Base-by-base conservation (phyloP, 2,888 invertebrate species). In the Hyles lineata region DNA sequence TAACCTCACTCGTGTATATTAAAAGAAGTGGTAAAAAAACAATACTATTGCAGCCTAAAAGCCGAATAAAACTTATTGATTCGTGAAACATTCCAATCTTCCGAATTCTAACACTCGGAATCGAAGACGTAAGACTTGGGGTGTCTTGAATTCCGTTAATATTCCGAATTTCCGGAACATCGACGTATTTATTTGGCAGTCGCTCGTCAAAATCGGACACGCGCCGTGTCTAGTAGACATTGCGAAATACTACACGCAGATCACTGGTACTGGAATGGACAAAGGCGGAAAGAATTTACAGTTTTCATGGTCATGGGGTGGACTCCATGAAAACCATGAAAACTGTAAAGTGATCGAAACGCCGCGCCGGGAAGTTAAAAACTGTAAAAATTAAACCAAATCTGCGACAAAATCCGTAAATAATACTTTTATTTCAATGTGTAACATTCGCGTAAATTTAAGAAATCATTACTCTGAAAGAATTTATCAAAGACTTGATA, bases 161-260 rank as follows among this genome's bases (percentile, higher is more conserved):
- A 70, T 70, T 70, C 70, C 70, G 58, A 70, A 70, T 70, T 70
- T 70, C 70, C 70, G 32, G 70, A 32, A 70, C 58, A 58, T 70
- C 70, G 32, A 58, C 70, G 70, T 52, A 70, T 70, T 70, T 70
- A 70, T 70, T 70, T 70, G 70, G 70, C 58, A 70, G 70, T 58
- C 70, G 58, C 70, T 59, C 70, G 58, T 70, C 70, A 70, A 70
- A 69, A 58, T 59, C 70, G 55, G 58, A 59, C 21, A 55, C 70
- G 32, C 58, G 70, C 35, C 70, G 70, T 58, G 58, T 35, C 58
- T 29, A 70, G 70, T 29, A 9, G 58, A 52, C 70, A 35, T 58
- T 70, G 32, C 70, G 58, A 70, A 70, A 58, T 35, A 70, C 58
- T 59, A 3, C 15, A 70, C 70, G 9, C 19, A 70, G 58, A 70